These are phyloP conservation scores for Miichthys miiuy DNA, from an alignment of 2,797 vertebrate genomes.

Conservation along the genomic window DNA sequence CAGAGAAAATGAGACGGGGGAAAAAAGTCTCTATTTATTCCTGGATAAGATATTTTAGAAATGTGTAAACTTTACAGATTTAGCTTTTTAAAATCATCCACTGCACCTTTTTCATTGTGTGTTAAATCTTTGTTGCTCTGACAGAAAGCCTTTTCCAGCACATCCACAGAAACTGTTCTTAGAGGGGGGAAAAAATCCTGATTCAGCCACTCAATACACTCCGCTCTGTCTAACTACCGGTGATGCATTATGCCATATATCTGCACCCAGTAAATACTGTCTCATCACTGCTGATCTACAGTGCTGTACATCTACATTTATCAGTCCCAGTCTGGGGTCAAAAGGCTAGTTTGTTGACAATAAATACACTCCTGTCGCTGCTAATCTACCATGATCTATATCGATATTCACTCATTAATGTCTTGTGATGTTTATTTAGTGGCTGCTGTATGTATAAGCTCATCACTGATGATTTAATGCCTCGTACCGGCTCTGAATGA, in stretches of 20 bases:
- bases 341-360: constrained; percentile 7
- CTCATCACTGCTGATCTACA: constrained; percentile 53
- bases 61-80: not conserved
- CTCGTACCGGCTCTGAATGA: not conserved
- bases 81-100: constrained; percentile 1
- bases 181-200: constrained; percentile 41
- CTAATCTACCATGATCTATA: constrained; percentile 24
- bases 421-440: constrained; percentile 27
- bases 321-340: constrained; percentile 12
- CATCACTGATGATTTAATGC: constrained; percentile 25
- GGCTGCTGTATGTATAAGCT: constrained; percentile 1
- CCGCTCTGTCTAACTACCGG: constrained; percentile 25
- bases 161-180: constrained; percentile 20
- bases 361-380: constrained; percentile 26
- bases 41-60: not conserved
- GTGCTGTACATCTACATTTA: not conserved
- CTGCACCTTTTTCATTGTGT: not conserved
- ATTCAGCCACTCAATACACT: constrained; percentile 49
- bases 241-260: constrained; percentile 54
- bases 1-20: not conserved
- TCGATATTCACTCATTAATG: constrained; percentile 18
- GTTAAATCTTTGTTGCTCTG: constrained; percentile 32
- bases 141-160: constrained; percentile 48
- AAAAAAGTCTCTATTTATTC: not conserved
- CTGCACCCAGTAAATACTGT: constrained; percentile 47